phyloP scores from a whole-genome alignment of 2,797 vertebrate genomes.

The Alauda arvensis region DNA sequence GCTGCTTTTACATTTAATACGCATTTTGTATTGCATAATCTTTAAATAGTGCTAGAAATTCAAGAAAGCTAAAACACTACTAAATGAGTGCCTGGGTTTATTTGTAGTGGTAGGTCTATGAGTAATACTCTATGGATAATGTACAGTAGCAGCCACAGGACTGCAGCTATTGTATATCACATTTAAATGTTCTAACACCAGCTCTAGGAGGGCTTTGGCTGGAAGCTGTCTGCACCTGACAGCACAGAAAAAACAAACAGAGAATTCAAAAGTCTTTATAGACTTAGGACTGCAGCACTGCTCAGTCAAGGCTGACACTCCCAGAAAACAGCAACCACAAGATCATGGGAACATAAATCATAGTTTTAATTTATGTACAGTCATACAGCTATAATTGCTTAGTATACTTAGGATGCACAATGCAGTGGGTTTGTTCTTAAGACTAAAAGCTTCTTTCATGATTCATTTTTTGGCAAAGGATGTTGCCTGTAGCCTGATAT shows the following conservation, averaged over 20 bases:
- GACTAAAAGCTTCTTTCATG: neutral
- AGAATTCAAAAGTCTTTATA: neutral
- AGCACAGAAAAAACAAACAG: neutral
- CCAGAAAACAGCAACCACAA: neutral
- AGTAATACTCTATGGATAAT: neutral
- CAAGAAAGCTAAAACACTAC: neutral
- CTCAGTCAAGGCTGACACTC: neutral
- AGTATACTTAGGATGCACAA: neutral
- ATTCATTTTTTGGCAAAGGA: neutral
- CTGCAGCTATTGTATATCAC: neutral
- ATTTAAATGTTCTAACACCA: neutral
- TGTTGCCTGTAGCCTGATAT: neutral
- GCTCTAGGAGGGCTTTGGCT: neutral
- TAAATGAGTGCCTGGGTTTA: neutral
- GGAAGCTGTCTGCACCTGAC: neutral
- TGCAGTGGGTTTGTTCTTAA: neutral
- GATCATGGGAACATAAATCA: neutral
- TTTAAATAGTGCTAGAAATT: neutral
- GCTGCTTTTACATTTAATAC: neutral
- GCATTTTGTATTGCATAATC: neutral
- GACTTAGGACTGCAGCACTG: neutral
- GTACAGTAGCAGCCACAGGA: neutral
- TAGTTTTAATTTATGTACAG: neutral
- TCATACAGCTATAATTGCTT: neutral
- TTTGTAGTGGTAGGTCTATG: neutral